Conservation (phyloP, 2,797 vertebrate species). For the Mico argentatus region DNA sequence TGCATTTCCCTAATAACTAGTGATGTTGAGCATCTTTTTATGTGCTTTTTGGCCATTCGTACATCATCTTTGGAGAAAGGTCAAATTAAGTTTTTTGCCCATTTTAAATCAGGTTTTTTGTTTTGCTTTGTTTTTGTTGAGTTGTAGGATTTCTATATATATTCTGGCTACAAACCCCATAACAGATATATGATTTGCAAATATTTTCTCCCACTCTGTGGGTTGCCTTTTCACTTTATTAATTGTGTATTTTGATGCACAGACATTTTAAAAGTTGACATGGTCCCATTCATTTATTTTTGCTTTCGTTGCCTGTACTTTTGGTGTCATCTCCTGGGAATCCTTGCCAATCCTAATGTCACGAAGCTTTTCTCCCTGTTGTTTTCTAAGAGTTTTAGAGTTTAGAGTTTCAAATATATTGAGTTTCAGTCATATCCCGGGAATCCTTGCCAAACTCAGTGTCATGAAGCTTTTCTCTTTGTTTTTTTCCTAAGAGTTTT, state of each 20-base stretch:
- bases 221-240: not conserved
- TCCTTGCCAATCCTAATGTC: not conserved
- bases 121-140: not conserved
- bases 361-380: not conserved
- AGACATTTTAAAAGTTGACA: not conserved
- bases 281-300: not conserved
- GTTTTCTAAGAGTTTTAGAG: not conserved
- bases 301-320: not conserved
- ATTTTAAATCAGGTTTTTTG: not conserved
- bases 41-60: not conserved
- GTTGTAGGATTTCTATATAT: not conserved
- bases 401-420: not conserved
- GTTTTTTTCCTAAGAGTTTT: not conserved
- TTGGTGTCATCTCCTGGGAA: not conserved
- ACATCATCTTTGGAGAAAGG: not conserved
- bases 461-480: not conserved
- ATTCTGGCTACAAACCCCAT: not conserved
- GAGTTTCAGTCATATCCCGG: too few species aligned
- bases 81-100: not conserved
- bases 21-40: not conserved
- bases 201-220: not conserved
- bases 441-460: not conserved
- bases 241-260: not conserved
- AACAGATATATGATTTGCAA: not conserved
- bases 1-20: not conserved